These are phyloP conservation scores for Dicranocentrus wangi DNA, from an alignment of 2,888 invertebrate genomes.

Conservation along the genomic window DNA sequence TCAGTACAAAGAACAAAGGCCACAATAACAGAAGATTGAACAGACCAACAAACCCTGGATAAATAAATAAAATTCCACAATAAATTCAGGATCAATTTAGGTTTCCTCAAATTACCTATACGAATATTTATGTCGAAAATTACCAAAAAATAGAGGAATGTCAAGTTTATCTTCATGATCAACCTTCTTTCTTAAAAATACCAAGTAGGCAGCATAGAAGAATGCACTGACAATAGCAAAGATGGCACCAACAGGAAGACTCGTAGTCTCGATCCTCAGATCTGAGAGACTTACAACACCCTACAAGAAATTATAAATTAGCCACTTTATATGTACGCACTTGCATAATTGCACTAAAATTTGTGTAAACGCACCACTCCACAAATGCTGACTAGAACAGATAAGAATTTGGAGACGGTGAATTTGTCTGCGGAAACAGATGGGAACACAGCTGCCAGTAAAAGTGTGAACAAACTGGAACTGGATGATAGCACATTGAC, in stretches of 20 bases:
- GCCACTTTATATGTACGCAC: slow-evolving; percentile 46
- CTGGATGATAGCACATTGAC: slow-evolving; percentile 92
- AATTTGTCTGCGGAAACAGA: slow-evolving; percentile 87
- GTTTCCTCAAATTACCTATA: slow-evolving; percentile 11
- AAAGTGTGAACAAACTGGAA: slow-evolving; percentile 90
- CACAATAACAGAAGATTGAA: slow-evolving; percentile 91
- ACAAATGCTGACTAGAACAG: slow-evolving; percentile 85
- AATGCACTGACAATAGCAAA: slow-evolving; percentile 90
- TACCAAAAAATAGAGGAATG: slow-evolving; percentile 95
- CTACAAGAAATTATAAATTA: slow-evolving; percentile 76
- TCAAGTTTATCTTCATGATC: slow-evolving; percentile 95
- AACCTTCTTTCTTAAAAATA: slow-evolving; percentile 88
- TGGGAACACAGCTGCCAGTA: slow-evolving; percentile 90
- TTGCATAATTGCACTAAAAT: slow-evolving; percentile 38
- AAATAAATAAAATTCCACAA: slow-evolving; percentile 20
- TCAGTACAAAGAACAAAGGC: slow-evolving; percentile 91
- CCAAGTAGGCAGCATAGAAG: slow-evolving; percentile 92
- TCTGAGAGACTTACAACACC: slow-evolving; percentile 86
- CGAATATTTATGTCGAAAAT: slow-evolving; percentile 18
- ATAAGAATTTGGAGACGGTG: slow-evolving; percentile 88
- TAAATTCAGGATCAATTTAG: background rate
- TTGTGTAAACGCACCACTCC: slow-evolving; percentile 81
- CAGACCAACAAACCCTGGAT: slow-evolving; percentile 92
- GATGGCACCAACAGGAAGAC: slow-evolving; percentile 84
- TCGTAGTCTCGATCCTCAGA: slow-evolving; percentile 79